Percentiles rank a stretch among this genome's conserved stretches.
phyloP scores from a whole-genome alignment of 2,888 invertebrate genomes.

The Margaritifera margaritifera region DNA sequence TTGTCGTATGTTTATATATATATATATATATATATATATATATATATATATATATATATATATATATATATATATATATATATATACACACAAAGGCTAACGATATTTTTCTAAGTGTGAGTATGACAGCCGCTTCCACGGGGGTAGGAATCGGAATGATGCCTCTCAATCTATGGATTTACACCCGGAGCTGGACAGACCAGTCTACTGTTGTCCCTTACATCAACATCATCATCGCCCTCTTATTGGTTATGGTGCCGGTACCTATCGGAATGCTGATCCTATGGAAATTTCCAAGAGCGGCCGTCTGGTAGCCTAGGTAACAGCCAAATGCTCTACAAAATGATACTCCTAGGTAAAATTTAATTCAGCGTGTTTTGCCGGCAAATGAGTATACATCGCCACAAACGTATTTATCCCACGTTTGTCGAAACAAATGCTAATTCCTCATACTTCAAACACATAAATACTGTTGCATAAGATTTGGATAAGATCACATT shows the following conservation, averaged over 20 bases:
- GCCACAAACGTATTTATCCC: too few species aligned
- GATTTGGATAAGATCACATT: too few species aligned
- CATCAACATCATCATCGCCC: constrained; percentile 12
- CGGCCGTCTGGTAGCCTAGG: constrained; percentile 8
- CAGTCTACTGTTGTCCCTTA: constrained; percentile 8
- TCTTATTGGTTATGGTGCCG: constrained; percentile 12
- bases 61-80: too few species aligned
- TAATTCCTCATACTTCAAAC: too few species aligned
- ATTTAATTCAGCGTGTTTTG: too few species aligned
- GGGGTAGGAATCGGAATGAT: constrained; percentile 18
- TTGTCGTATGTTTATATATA: fast-evolving
- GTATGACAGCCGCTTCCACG: constrained; percentile 19
- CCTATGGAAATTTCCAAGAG: constrained; percentile 12
- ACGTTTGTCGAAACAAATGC: too few species aligned
- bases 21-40: fast-evolving
- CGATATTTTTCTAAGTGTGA: constrained; percentile 2
- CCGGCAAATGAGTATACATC: too few species aligned
- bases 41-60: too few species aligned
- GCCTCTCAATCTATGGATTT: constrained; percentile 18
- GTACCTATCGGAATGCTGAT: constrained; percentile 18
- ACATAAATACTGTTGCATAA: too few species aligned
- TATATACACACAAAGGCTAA: too few species aligned
- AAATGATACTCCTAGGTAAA: too few species aligned
- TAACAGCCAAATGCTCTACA: not conserved
- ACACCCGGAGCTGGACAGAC: constrained; percentile 12